A percentile compares a stretch with the other conserved stretches of the same genome.
Evolutionary conservation across 2,888 invertebrate species (phyloP).

Genomic region (Troides aeacus): DNA sequence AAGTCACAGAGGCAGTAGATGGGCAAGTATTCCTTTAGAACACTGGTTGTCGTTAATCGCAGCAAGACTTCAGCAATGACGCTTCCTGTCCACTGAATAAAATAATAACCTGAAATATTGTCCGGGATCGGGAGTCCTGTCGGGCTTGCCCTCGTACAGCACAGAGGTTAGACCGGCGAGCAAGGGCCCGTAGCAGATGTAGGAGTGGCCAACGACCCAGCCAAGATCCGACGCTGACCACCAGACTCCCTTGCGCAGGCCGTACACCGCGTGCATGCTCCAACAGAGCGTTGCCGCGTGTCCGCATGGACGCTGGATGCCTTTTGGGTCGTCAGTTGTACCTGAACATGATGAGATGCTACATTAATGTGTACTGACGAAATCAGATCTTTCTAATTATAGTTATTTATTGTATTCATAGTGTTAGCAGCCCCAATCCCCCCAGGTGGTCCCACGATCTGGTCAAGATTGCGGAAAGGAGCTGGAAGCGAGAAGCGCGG

Average conservation of each 20-base stretch:
- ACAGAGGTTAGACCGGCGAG: conserved; percentile 89
- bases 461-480: too few relatives aligned
- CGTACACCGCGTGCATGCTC: conserved; percentile 91
- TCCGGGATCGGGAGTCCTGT: conserved; percentile 95
- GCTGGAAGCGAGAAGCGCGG: too few relatives aligned
- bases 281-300: conserved; percentile 92
- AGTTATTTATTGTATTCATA: too few relatives aligned
- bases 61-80: too few relatives aligned
- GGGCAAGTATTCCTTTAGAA: too few relatives aligned
- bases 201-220: conserved; percentile 97
- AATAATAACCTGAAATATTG: conserved; percentile 89
- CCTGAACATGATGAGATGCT: conserved; percentile 57
- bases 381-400: too few relatives aligned
- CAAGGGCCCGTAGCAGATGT: conserved; percentile 95
- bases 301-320: conserved; percentile 92
- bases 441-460: too few relatives aligned
- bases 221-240: conserved; percentile 95
- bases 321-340: conserved; percentile 78
- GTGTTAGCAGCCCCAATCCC: too few relatives aligned
- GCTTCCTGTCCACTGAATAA: too few relatives aligned
- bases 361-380: too few relatives aligned
- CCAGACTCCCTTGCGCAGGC: conserved; percentile 89
- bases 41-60: too few relatives aligned
- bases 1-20: too few relatives aligned
- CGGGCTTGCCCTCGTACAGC: conserved; percentile 96